These are phyloP conservation scores for Zaprionus taronus DNA, from an alignment of 1,140 invertebrate genomes.

Conservation along the genomic window DNA sequence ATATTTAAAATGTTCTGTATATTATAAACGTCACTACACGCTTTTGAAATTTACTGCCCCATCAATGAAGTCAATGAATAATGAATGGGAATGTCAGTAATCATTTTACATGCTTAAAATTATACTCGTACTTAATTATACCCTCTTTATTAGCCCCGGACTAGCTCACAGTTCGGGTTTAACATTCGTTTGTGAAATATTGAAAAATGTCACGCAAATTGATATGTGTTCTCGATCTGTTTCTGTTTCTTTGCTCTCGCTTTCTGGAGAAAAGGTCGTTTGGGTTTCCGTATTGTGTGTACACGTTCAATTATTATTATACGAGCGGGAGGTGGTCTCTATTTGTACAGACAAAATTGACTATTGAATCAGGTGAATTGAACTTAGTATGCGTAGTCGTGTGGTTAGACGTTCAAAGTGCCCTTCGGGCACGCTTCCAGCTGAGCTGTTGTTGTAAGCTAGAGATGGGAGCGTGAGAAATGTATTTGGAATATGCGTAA, in stretches of 20 bases:
- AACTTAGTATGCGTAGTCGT: slow-evolving; percentile 34
- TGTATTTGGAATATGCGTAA: neutral
- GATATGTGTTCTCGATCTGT: neutral
- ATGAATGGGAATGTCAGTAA: neutral
- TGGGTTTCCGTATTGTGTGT: slow-evolving; percentile 11
- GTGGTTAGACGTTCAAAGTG: neutral
- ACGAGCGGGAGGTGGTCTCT: neutral
- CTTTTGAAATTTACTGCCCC: neutral
- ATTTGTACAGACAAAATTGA: slow-evolving; percentile 11
- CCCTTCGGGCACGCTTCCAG: neutral
- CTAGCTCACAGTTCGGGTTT: neutral
- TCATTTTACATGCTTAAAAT: neutral
- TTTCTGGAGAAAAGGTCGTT: slow-evolving; percentile 16
- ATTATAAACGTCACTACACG: neutral
- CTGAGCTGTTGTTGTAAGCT: neutral
- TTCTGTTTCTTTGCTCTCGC: neutral
- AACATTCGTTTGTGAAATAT: slow-evolving; percentile 17
- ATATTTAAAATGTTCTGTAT: neutral
- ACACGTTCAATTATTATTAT: slow-evolving; percentile 17
- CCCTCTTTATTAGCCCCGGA: neutral
- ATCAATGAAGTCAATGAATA: slow-evolving; percentile 13
- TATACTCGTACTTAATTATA: slow-evolving; percentile 1
- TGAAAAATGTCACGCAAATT: slow-evolving; percentile 37
- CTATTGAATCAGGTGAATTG: slow-evolving; percentile 40
- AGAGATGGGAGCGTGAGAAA: neutral